Evolutionary conservation across 2,113 vertebrate species (phyloP), one percentile per base, ranked within the genome.

Genomic region (Lophius piscatorius): DNA sequence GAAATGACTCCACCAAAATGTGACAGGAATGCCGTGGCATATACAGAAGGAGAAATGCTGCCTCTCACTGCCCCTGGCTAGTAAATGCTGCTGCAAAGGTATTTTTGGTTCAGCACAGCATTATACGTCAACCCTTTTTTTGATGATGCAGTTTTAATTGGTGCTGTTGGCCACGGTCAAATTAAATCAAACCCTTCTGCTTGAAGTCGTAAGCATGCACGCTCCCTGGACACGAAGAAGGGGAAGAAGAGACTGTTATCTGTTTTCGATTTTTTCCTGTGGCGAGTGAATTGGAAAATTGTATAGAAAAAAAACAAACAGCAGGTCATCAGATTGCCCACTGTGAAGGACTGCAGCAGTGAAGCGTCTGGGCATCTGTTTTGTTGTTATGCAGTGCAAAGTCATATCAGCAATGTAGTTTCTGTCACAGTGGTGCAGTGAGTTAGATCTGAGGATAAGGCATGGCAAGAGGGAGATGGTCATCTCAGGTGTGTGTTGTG

Each of bases 61-160:
- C 55, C 68, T 70, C 75, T 68, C 33, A 17, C 48, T 58, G 76
- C 70, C 78, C 21, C 61, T 44, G 64, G 42, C 33, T 33, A 50
- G 62, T 54, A 60, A 78, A 80, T 69, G 62, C 66, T 83, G 81
- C 76, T 79, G 76, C 66, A 80, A 68, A 62, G 70, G 65, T 65
- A 70, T 82, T 78, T 80, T 65, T 78, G 42, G 49, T 80, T 74
- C 70, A 85, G 64, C 58, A 39, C 70, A 76, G 74, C 75, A 79
- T 62, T 47, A 56, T 73, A 49, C 48, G 51, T 41, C 47, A 48
- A 70, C 60, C 67, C 28, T 14, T 34, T 56, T 78, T 28, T 76
- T 73, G 47, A 63, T 78, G 62, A 68, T 81, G 56, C 72, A 65
- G 45, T 74, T 79, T 65, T 80, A 88, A 87, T 84, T 83, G 70